Conservation (phyloP, 2,113 vertebrate species). For the Mystacornis crossleyi region DNA sequence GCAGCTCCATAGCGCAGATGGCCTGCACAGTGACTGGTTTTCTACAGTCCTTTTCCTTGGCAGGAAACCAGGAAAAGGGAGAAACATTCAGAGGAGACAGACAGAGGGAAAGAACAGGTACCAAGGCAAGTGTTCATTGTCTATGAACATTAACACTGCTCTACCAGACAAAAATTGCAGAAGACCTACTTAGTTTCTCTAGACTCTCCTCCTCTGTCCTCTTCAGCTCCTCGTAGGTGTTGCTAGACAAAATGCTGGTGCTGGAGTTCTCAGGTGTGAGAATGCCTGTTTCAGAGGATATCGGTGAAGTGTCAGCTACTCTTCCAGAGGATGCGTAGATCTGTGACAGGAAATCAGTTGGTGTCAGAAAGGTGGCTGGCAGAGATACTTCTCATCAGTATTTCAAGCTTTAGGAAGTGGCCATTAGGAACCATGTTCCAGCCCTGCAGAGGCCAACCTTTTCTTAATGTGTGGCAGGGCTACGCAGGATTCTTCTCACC, state of each 20-base stretch:
- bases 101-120: not conserved
- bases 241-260: slow-evolving; percentile 87
- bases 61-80: not conserved
- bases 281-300: slow-evolving; percentile 85
- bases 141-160: not conserved
- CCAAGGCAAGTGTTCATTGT: not conserved
- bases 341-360: slow-evolving; percentile 61
- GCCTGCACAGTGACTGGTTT: not conserved
- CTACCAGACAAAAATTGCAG: not conserved
- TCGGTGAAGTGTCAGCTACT: slow-evolving; percentile 83
- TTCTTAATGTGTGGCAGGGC: not conserved
- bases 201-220: slow-evolving; percentile 96
- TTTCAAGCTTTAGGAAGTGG: not conserved
- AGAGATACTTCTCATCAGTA: not conserved
- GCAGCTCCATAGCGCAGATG: not conserved
- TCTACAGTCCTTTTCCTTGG: not conserved
- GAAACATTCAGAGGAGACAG: not conserved
- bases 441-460: not conserved
- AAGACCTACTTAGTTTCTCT: slow-evolving; percentile 87
- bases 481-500: too few relatives aligned
- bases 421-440: not conserved
- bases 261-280: slow-evolving; percentile 87
- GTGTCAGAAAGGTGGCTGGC: not conserved
- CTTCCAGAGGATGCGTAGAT: slow-evolving; percentile 93
- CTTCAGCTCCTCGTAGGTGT: slow-evolving; percentile 90